A percentile compares a stretch with the other conserved stretches of the same genome.
These are phyloP conservation scores for Cactoblastis cactorum DNA, from an alignment of 2,888 invertebrate species.

Conservation along the genomic window DNA sequence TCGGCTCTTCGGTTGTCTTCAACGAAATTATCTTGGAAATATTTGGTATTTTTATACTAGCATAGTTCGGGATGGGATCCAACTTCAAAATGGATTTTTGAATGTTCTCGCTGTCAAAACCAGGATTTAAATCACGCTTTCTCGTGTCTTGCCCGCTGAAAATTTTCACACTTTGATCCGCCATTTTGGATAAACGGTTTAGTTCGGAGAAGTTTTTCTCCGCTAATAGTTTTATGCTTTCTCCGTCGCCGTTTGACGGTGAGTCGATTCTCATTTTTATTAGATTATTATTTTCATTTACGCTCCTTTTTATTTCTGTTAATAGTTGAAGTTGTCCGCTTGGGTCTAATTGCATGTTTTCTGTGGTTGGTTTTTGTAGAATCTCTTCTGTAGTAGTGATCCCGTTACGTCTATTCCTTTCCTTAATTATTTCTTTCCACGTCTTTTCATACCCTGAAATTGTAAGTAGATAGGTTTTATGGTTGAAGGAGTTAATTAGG, in stretches of 20 bases:
- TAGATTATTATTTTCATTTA: constrained; percentile 66
- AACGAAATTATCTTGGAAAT: constrained; percentile 63
- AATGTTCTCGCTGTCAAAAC: constrained; percentile 64
- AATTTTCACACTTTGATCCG: constrained; percentile 64
- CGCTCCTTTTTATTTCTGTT: constrained; percentile 64
- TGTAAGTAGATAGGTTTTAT: no score
- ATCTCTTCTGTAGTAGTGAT: constrained; percentile 34
- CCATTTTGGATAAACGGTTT: constrained; percentile 67
- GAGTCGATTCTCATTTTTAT: constrained; percentile 63
- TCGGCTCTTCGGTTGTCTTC: constrained; percentile 44
- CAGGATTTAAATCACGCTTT: constrained; percentile 61
- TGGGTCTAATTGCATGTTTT: constrained; percentile 41
- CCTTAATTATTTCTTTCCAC: constrained; percentile 82
- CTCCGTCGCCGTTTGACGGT: constrained; percentile 35
- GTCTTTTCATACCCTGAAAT: constrained; percentile 80
- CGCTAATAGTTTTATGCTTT: constrained; percentile 58
- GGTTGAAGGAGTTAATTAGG: no score
- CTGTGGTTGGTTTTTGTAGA: constrained; percentile 25
- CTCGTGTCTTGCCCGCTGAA: constrained; percentile 55
- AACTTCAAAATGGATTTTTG: constrained; percentile 36
- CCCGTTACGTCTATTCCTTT: constrained; percentile 79
- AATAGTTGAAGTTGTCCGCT: constrained; percentile 60
- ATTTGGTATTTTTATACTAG: constrained; percentile 62
- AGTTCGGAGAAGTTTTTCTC: constrained; percentile 72
- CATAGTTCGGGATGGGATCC: constrained; percentile 38